These are phyloP conservation scores for Arctopsyche grandis DNA, from an alignment of 1,140 invertebrate species.

Conservation along the genomic window DNA sequence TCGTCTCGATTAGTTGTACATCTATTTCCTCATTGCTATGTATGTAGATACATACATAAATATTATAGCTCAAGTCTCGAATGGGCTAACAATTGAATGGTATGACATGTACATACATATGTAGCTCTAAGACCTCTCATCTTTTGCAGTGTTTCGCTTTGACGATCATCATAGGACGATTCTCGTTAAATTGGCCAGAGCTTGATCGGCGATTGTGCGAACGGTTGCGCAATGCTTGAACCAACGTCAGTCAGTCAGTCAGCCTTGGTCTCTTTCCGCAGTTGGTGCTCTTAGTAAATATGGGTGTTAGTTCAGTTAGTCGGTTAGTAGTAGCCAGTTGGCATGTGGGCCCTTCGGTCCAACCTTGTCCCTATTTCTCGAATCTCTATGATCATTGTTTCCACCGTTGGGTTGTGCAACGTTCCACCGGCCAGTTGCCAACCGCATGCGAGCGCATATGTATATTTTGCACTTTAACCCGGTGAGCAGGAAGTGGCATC, in stretches of 20 bases:
- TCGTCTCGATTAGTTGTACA: no score
- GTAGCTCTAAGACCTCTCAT: no score
- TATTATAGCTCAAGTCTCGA: no score
- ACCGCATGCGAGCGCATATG: not conserved
- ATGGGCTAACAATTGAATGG: no score
- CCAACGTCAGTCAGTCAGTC: not conserved
- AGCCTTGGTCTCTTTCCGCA: not conserved
- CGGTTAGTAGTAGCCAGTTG: not conserved
- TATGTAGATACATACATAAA: no score
- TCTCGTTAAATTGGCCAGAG: no score
- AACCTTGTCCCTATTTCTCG: slow-evolving; percentile 33
- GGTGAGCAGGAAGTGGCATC: not conserved
- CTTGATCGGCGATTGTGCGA: no score
- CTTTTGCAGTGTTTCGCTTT: no score
- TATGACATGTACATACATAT: no score
- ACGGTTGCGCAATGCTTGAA: no score
- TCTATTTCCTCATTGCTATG: no score
- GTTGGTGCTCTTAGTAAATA: not conserved
- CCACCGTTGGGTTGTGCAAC: not conserved
- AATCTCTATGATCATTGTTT: slow-evolving; percentile 18
- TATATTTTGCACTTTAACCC: not conserved
- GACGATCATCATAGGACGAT: no score
- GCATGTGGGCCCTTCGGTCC: slow-evolving; percentile 26
- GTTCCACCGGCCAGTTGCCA: not conserved
- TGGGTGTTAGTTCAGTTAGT: not conserved